Evolutionary conservation across 2,113 vertebrate genomes (phyloP).

Genomic region (Paramormyrops kingsleyae): DNA sequence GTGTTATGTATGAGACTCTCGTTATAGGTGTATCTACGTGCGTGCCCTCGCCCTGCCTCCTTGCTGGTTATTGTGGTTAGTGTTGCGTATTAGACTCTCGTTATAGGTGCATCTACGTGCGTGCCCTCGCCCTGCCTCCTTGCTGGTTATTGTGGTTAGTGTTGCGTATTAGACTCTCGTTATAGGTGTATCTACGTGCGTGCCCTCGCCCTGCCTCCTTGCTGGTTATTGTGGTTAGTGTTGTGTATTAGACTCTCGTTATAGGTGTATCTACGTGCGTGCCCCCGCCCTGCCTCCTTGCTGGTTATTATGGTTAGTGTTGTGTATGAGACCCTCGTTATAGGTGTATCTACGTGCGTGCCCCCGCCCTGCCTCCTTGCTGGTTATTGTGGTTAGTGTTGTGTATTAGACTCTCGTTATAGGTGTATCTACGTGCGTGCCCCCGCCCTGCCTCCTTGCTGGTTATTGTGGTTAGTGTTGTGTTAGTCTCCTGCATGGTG

Average conservation of each 20-base stretch:
- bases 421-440: neutral
- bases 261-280: neutral
- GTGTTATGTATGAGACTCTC: neutral
- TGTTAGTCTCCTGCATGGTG: neutral
- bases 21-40: neutral
- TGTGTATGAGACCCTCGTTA: no score
- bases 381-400: neutral
- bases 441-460: neutral
- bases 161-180: neutral
- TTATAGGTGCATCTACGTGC: neutral
- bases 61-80: neutral
- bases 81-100: neutral
- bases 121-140: neutral
- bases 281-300: neutral
- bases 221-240: neutral
- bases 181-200: neutral
- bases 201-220: neutral
- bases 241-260: no score
- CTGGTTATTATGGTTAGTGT: neutral
- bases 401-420: no score
- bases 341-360: neutral
- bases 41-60: neutral
- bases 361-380: neutral
- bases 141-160: neutral
- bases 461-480: neutral